These are phyloP conservation scores for Ypsolopha sequella DNA, from an alignment of 2,888 invertebrate species.

Conservation along the genomic window DNA sequence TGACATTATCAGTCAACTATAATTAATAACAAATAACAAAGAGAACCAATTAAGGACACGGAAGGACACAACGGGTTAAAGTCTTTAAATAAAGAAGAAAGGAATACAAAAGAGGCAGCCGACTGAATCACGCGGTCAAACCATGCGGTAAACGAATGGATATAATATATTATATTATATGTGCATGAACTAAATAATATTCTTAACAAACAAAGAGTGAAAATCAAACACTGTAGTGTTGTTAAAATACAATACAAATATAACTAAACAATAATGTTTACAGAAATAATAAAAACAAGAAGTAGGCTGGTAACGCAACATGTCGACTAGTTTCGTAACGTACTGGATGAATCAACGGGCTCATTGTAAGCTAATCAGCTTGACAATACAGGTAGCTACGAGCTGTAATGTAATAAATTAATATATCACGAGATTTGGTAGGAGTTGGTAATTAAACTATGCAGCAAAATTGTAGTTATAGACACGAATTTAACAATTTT, in stretches of 20 bases:
- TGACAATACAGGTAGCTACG: background rate
- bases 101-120: too few species aligned
- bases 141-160: too few species aligned
- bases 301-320: background rate
- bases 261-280: background rate
- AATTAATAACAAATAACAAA: too few species aligned
- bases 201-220: background rate
- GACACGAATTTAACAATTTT: background rate
- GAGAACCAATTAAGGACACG: too few species aligned
- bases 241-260: background rate
- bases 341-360: background rate
- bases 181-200: background rate
- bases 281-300: background rate
- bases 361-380: background rate
- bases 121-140: too few species aligned
- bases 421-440: background rate
- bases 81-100: too few species aligned
- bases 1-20: too few species aligned
- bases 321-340: too few species aligned
- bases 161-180: conserved; percentile 10
- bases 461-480: background rate
- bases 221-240: background rate
- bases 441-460: background rate
- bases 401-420: background rate
- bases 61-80: too few species aligned